Percentiles rank a stretch among this genome's conserved stretches.
Conservation (phyloP, 2,113 vertebrate genomes). For the Serinus canaria region DNA sequence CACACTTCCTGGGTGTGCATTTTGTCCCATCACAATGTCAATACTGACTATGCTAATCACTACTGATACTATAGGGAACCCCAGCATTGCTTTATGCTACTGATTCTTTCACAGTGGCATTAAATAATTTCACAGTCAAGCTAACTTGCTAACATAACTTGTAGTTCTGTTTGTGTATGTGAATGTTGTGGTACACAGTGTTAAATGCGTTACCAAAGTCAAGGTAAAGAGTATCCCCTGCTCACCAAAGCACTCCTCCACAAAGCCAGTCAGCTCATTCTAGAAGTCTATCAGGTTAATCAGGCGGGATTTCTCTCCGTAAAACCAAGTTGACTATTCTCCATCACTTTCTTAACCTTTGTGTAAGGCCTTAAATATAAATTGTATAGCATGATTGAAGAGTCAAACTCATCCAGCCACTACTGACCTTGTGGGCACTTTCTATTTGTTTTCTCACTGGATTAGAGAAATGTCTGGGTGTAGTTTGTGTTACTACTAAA, state of each 20-base stretch:
- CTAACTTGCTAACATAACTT: not conserved
- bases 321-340: not conserved
- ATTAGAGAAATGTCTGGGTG: not conserved
- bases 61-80: not conserved
- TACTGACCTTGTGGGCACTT: not conserved
- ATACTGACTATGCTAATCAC: fast-evolving
- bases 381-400: not conserved
- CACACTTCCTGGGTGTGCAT: not conserved
- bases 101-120: not conserved
- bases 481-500: not conserved
- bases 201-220: not conserved
- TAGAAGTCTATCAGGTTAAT: not conserved
- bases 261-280: not conserved
- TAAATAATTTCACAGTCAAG: not conserved
- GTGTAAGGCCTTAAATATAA: not conserved
- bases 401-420: not conserved
- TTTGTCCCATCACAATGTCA: not conserved
- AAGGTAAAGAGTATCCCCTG: not conserved
- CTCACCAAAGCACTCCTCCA: not conserved
- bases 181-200: not conserved
- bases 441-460: not conserved
- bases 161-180: not conserved
- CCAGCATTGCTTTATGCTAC: not conserved
- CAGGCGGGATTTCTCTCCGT: not conserved
- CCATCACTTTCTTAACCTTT: not conserved